Evolutionary conservation across 2,888 invertebrate genomes (phyloP), one percentile per base, ranked within the genome.

Genomic region (Parnassius smintheus): DNA sequence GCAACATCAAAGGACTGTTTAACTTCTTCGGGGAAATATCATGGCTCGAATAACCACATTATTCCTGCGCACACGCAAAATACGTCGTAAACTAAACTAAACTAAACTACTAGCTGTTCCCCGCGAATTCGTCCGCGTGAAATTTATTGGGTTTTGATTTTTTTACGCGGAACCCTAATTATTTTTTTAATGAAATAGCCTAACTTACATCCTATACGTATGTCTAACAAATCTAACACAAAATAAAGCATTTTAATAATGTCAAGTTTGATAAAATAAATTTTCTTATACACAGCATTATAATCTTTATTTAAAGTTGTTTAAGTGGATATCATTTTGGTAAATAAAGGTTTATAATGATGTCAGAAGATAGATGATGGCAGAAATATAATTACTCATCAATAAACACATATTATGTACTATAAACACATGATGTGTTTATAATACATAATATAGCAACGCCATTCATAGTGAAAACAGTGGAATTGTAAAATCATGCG

Each of bases 181-280:
- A 18, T 18, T 18, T 18, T 18, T 18, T 18, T 18, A 18, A 18
- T 18, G 1, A 18, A 18, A 18, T 18, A 18, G 18, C 1, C 18
- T 18, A 18, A 18, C 18, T 18, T 18, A 18, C 18, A 18, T 18
- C 84, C 82, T 80, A 81, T 70, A 77, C 68, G 71, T 73, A 73
- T 76, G 60, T 72, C 70, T 71, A 72, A 70, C 65, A 72, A 75
- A 77, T 80, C 81, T 83, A 83, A 81, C 78, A 80, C 78, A 79
- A 71, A 71, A 70, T 67, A 57, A 72, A 74, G 83, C 82, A 82
- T 74, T 72, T 75, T 77, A 81, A 80, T 72, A 59, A 56, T 64
- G 54, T 61, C 62, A 56, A 53, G 52, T 62, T 50, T 67, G 35
- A 55, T 57, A 57, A 58, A 46, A 62, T 55, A 52, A 52, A 50